Percentiles rank a stretch among this genome's conserved stretches.
These are phyloP conservation scores for Yponomeuta malinellus DNA, from an alignment of 2,888 invertebrate species.

Conservation along the genomic window DNA sequence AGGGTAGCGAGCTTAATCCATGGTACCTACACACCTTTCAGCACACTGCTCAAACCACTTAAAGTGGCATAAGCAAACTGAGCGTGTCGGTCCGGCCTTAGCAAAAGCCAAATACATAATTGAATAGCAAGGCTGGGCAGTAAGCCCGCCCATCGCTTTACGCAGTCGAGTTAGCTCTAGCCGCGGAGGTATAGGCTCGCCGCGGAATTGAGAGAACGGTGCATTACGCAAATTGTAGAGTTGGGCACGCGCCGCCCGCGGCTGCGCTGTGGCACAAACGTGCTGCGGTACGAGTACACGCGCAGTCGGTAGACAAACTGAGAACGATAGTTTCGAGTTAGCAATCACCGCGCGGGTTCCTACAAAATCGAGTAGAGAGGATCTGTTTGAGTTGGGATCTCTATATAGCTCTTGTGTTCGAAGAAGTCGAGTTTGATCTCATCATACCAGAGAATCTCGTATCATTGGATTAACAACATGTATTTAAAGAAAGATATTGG, in stretches of 20 bases:
- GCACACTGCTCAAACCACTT: too few species aligned
- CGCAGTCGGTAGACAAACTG: neutral
- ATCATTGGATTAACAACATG: too few species aligned
- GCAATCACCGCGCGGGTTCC: too few species aligned
- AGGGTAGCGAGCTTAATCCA: too few species aligned
- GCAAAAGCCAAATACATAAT: neutral
- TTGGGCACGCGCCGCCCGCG: conserved; percentile 3
- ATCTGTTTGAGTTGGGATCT: too few species aligned
- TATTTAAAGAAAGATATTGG: too few species aligned
- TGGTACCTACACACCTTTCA: too few species aligned
- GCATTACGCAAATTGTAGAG: conserved; percentile 9
- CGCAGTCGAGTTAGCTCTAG: neutral
- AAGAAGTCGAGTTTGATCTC: too few species aligned
- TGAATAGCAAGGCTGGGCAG: neutral
- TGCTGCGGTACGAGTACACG: neutral
- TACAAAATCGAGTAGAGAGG: too few species aligned
- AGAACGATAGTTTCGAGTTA: neutral
- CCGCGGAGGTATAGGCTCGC: too few species aligned
- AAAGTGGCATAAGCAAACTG: neutral
- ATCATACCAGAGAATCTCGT: too few species aligned
- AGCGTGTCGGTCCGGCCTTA: neutral
- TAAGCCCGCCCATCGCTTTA: neutral
- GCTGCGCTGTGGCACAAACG: neutral
- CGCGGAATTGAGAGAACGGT: neutral
- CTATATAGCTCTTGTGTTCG: too few species aligned